phyloP scores from a whole-genome alignment of 2,113 vertebrate species.

The Trogon melanurus region DNA sequence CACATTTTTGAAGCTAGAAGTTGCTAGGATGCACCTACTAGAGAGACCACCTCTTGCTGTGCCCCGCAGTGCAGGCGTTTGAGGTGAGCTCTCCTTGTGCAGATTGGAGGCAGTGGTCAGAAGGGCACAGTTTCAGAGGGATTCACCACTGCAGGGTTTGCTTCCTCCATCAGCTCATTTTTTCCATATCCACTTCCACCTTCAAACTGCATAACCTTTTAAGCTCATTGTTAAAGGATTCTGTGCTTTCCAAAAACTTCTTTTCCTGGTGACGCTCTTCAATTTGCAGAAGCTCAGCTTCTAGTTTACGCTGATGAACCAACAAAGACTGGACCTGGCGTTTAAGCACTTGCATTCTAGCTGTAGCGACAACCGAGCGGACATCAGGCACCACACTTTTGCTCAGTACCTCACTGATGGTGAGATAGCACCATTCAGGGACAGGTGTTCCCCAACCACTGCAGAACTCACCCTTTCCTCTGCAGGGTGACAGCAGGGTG shows the following conservation, averaged over 20 bases:
- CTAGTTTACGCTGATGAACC: constrained; percentile 98
- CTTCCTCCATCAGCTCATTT: not conserved
- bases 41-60: not conserved
- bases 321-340: constrained; percentile 98
- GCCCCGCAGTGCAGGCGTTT: not conserved
- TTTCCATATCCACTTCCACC: no score
- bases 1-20: not conserved
- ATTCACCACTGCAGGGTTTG: not conserved
- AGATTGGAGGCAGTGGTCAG: not conserved
- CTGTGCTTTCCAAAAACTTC: constrained; percentile 96
- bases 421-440: not conserved
- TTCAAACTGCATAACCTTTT: constrained; percentile 95
- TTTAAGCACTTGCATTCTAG: constrained; percentile 98
- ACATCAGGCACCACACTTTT: constrained; percentile 97
- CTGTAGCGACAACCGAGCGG: constrained; percentile 95
- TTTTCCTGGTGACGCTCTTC: constrained; percentile 98
- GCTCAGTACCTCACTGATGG: constrained; percentile 97
- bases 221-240: constrained; percentile 94
- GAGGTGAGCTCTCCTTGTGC: not conserved
- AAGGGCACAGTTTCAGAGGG: not conserved
- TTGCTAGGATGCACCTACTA: not conserved
- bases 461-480: not conserved
- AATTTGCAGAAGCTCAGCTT: constrained; percentile 96
- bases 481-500: not conserved
- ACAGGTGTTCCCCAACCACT: not conserved